Evolutionary conservation across 2,888 invertebrate genomes (phyloP), one percentile per base, ranked within the genome.

Genomic region (Euphydryas editha): DNA sequence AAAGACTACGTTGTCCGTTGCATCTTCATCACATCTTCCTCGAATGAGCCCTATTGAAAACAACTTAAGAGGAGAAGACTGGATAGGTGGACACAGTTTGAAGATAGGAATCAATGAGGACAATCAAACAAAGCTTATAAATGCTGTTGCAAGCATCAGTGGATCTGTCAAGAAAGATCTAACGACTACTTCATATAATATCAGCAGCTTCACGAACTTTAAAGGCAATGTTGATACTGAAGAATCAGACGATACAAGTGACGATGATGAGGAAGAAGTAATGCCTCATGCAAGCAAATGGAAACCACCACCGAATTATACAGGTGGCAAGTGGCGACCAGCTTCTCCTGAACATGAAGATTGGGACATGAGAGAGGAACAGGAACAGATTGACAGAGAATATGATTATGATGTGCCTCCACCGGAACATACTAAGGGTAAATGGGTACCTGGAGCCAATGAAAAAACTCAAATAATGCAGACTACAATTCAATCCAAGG

Each of bases 401-500:
- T 92, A 93, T 62, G 90, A 93, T 76, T 92, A 91, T 75, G 92
- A 90, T 61, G 93, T 93, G 72, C 96, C 96, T 1, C 95, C 96
- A 0, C 95, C 95, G 3, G 94, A 94, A 46, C 94, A 96, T 75
- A 96, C 96, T 0, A 95, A 95, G 81, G 96, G 96, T 0, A 97
- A 97, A 90, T 97, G 97, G 97, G 94, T 96, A 59, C 97, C 96
- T 0, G 96, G 96, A 74, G 93, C 83, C 46, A 84, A 87, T 61
- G 92, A 92, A 46, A 93, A 92, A 84, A 93, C 82, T 73, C 94
- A 90, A 81, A 94, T 86, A 64, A 94, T 87, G 93, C 93, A 87
- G 78, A 93, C 83, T 62, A 94, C 85, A 68, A 90, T 82, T 79
- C 94, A 85, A 81, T 92, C 78, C 49, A 92, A 90, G 79, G 92